phyloP scores from a whole-genome alignment of 1,140 invertebrate species.

The Nasonia vitripennis region DNA sequence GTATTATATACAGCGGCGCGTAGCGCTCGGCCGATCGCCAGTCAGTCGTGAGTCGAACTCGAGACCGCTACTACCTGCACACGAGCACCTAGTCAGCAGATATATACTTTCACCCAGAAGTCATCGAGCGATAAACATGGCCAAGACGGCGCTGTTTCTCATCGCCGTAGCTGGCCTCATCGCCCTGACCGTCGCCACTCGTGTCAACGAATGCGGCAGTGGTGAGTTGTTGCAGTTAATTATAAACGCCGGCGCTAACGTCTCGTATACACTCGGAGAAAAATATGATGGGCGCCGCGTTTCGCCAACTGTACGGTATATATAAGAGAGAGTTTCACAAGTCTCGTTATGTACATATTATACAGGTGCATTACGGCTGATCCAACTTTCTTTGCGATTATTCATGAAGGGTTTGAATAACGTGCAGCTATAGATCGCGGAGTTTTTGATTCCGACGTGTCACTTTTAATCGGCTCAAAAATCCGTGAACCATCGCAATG shows the following conservation, averaged over 20 bases:
- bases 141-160: slow-evolving; percentile 60
- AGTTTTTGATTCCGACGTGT: background rate
- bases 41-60: slow-evolving; percentile 63
- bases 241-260: background rate
- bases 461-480: slow-evolving; percentile 4
- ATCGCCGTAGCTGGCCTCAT: slow-evolving; percentile 57
- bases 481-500: background rate
- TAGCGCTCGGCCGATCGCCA: slow-evolving; percentile 6
- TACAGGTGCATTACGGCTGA: too few relatives aligned
- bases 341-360: too few relatives aligned
- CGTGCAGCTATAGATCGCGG: too few relatives aligned
- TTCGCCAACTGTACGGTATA: too few relatives aligned
- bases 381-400: too few relatives aligned
- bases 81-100: background rate
- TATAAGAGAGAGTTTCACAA: too few relatives aligned
- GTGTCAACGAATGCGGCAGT: slow-evolving; percentile 60
- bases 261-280: too few relatives aligned
- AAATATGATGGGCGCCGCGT: too few relatives aligned
- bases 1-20: slow-evolving; percentile 19
- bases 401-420: too few relatives aligned
- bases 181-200: slow-evolving; percentile 56
- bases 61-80: slow-evolving; percentile 49
- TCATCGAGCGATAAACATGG: slow-evolving; percentile 60
- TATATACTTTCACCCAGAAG: slow-evolving; percentile 58
- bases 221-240: slow-evolving; percentile 56